A percentile compares a stretch with the other conserved stretches of the same genome.
Evolutionary conservation across 1,140 invertebrate genomes (phyloP).

Genomic region (Neotoxoptera formosana): DNA sequence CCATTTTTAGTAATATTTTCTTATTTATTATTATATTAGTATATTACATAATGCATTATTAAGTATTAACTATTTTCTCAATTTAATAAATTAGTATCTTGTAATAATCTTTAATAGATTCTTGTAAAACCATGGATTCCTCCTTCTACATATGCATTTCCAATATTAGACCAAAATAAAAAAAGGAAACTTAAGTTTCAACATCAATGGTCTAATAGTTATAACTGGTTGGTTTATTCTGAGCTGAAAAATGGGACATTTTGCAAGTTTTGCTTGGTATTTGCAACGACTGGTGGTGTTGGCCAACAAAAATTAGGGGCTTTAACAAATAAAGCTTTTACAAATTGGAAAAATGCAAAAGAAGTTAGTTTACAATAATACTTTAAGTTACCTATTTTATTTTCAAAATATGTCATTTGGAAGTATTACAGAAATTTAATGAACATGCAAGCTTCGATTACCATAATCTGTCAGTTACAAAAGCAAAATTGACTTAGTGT

Average conservation of each 20-base stretch:
- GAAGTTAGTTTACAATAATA: too few species aligned
- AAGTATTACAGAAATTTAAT: not conserved
- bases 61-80: too few species aligned
- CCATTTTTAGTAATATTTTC: too few species aligned
- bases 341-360: too few species aligned
- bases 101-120: not conserved
- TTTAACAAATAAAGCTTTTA: not conserved
- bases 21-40: too few species aligned
- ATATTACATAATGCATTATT: too few species aligned
- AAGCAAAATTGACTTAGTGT: too few species aligned
- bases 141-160: not conserved
- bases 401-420: not conserved
- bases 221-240: conserved; percentile 61
- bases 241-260: not conserved
- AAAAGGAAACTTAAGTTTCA: conserved; percentile 60
- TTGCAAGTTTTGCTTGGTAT: not conserved
- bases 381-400: too few species aligned
- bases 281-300: not conserved
- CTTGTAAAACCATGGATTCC: not conserved
- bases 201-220: not conserved
- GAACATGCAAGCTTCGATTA: not conserved
- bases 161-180: not conserved
- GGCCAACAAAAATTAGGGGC: not conserved
- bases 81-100: too few species aligned
- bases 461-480: not conserved